Conservation (phyloP, 2,888 invertebrate species). For the Agriotes lineatus region DNA sequence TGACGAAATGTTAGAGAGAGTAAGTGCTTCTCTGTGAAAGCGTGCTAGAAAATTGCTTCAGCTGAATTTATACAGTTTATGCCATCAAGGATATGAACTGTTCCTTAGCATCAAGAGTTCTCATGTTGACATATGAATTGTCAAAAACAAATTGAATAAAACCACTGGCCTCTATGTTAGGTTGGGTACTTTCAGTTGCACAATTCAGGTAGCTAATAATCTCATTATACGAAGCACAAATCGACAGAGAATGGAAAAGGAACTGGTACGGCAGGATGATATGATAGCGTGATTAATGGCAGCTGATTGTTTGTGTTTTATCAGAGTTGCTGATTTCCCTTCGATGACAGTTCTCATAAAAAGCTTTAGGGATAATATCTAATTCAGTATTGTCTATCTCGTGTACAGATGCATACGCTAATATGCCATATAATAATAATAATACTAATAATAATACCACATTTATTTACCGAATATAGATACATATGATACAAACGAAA, state of each 20-base stretch:
- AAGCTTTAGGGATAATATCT: background rate
- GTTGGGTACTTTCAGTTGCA: background rate
- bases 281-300: background rate
- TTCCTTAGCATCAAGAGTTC: too few relatives aligned
- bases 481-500: too few relatives aligned
- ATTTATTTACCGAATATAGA: too few relatives aligned
- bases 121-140: background rate
- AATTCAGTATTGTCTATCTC: too few relatives aligned
- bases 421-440: too few relatives aligned
- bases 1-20: too few relatives aligned
- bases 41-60: too few relatives aligned
- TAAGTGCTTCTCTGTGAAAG: too few relatives aligned
- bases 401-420: too few relatives aligned
- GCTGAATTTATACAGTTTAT: too few relatives aligned
- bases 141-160: background rate
- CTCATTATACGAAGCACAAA: background rate
- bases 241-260: background rate
- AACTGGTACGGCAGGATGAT: background rate
- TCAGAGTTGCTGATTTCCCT: background rate
- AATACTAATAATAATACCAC: too few relatives aligned
- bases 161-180: background rate
- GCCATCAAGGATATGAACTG: too few relatives aligned
- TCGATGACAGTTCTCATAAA: background rate
- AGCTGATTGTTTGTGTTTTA: background rate
- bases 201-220: background rate